Evolutionary conservation across 92 coral and sea anemone genomes (phyloP).

Genomic region (Heteractis magnifica): DNA sequence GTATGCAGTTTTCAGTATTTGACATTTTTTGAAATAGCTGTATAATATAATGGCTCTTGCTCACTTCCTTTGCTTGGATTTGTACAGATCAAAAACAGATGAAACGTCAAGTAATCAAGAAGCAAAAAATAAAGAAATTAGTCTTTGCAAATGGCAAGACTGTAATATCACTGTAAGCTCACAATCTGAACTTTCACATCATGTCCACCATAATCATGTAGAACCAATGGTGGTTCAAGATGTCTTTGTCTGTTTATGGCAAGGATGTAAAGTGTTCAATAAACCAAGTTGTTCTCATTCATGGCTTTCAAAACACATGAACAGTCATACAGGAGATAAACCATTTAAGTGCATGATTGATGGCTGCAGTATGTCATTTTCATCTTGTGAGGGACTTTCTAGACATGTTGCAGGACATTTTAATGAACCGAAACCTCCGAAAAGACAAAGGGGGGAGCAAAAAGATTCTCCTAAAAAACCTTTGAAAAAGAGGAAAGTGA

Average conservation of each 20-base stretch:
- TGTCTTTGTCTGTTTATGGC: conserved; percentile 93
- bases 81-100: conserved; percentile 18
- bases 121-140: conserved; percentile 16
- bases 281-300: conserved; percentile 96
- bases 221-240: conserved; percentile 90
- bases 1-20: too few relatives aligned
- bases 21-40: not conserved
- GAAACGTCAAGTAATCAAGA: conserved; percentile 14
- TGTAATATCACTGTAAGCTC: conserved; percentile 36
- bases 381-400: conserved; percentile 92
- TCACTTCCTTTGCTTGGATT: not conserved
- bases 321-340: conserved; percentile 93
- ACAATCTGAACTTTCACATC: conserved; percentile 74
- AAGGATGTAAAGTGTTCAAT: conserved; percentile 96
- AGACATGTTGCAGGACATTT: conserved; percentile 97
- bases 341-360: conserved; percentile 96
- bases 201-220: conserved; percentile 79
- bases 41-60: not conserved
- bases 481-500: conserved; percentile 72
- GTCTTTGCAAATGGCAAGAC: conserved; percentile 75
- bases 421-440: conserved; percentile 77
- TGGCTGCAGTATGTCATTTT: conserved; percentile 87
- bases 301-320: conserved; percentile 94
- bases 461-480: conserved; percentile 77
- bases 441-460: conserved; percentile 64